Conservation (phyloP, 1,140 invertebrate genomes). For the Listronotus bonariensis region DNA sequence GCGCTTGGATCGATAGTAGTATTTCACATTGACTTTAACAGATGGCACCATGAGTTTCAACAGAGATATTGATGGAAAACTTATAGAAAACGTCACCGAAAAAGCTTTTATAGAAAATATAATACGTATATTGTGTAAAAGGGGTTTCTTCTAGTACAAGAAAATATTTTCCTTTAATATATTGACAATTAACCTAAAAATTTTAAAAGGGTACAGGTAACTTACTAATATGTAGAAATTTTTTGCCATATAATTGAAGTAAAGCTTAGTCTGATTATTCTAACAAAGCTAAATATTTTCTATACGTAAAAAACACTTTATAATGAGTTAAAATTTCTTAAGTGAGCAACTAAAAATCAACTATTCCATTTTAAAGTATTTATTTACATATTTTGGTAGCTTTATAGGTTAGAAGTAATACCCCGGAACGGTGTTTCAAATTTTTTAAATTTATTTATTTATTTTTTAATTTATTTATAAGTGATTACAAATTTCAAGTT, state of each 20-base stretch:
- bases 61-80: conserved; percentile 74
- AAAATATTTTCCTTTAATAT: neutral
- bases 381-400: no score
- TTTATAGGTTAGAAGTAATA: no score
- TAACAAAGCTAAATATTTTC: neutral
- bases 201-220: no score
- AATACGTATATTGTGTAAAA: conserved; percentile 22
- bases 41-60: conserved; percentile 99
- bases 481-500: no score
- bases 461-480: no score
- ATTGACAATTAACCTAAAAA: no score
- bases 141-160: neutral
- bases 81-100: conserved; percentile 22
- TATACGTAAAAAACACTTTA: neutral
- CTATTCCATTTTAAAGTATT: no score
- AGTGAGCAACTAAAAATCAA: no score
- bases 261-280: neutral
- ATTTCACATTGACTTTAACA: conserved; percentile 99
- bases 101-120: conserved; percentile 26
- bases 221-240: no score
- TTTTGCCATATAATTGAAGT: neutral
- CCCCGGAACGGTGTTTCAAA: no score
- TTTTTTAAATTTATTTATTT: no score
- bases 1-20: conserved; percentile 97
- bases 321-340: no score